Evolutionary conservation across 2,888 invertebrate genomes (phyloP).

Genomic region (Agriopis leucophaearia): DNA sequence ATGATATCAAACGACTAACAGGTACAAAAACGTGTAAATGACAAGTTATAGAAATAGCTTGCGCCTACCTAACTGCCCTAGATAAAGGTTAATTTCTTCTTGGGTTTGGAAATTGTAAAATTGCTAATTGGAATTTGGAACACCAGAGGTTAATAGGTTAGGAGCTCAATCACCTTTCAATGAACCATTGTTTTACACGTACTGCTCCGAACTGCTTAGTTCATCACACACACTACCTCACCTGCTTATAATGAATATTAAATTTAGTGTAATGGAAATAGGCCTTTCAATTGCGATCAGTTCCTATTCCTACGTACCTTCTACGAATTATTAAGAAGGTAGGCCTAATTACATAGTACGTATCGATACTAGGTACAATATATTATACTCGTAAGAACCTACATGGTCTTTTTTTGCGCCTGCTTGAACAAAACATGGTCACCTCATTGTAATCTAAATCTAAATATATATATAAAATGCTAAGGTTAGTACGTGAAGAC

Average conservation of each 20-base stretch:
- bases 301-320: neutral
- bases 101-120: neutral
- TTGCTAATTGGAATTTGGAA: too few species aligned
- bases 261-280: conserved; percentile 13
- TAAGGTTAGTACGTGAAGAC: too few species aligned
- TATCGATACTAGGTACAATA: neutral
- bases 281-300: conserved; percentile 5
- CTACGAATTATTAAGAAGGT: conserved; percentile 6
- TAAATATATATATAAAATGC: too few species aligned
- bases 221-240: neutral
- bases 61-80: too few species aligned
- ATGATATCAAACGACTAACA: too few species aligned
- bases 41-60: too few species aligned
- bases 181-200: conserved; percentile 15
- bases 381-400: too few species aligned
- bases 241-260: conserved; percentile 10
- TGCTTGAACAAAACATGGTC: too few species aligned
- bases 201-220: neutral
- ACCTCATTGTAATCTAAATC: too few species aligned
- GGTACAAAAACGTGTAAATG: too few species aligned
- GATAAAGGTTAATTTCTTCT: neutral
- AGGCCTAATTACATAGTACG: neutral
- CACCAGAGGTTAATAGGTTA: conserved; percentile 14
- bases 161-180: conserved; percentile 12
- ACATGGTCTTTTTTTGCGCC: too few species aligned